Percentiles rank a stretch among this genome's conserved stretches.
Conservation (phyloP, 2,113 vertebrate species). For the Anas platyrhynchos region DNA sequence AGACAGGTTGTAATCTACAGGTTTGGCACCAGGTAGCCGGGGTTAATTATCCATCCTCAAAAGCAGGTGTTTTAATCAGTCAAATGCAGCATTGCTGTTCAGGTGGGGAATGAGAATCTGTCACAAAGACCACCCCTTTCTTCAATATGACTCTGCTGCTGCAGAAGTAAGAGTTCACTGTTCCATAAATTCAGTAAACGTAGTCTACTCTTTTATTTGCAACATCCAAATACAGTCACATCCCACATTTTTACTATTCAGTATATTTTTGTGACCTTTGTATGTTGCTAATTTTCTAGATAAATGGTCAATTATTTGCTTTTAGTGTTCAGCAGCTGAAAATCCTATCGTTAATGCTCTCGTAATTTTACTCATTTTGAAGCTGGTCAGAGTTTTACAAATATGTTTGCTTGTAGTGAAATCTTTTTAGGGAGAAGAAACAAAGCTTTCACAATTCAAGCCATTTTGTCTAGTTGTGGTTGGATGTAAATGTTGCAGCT, state of each 20-base stretch:
- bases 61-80: neutral
- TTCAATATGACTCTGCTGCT: neutral
- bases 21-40: neutral
- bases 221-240: neutral
- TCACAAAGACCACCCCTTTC: neutral
- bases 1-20: neutral
- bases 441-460: neutral
- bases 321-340: neutral
- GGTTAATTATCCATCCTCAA: neutral
- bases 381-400: neutral
- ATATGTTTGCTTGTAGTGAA: neutral
- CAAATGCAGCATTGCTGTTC: neutral
- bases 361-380: neutral
- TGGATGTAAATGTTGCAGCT: neutral
- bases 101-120: neutral
- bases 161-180: neutral
- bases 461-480: neutral
- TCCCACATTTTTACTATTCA: neutral
- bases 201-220: neutral
- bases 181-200: neutral
- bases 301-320: neutral
- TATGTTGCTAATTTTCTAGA: neutral
- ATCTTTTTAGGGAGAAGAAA: neutral
- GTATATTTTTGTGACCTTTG: neutral
- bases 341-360: neutral